Conservation (phyloP, 2,797 vertebrate species). For the Microctenopoma steveboyesi region DNA sequence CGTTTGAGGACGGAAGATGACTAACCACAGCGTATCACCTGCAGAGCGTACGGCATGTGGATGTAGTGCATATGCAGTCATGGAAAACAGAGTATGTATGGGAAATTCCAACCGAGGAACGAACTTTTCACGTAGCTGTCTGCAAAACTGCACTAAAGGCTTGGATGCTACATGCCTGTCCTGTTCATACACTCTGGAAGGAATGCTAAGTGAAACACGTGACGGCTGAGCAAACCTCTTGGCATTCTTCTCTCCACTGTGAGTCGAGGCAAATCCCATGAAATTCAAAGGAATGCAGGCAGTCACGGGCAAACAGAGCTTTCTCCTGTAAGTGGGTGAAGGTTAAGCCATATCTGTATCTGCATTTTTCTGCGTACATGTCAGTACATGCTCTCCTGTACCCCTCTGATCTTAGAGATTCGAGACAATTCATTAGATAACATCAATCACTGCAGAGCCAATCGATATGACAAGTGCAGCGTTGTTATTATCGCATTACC, state of each 20-base stretch:
- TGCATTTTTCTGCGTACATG: neutral
- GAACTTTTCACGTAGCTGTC: neutral
- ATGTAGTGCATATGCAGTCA: constrained; percentile 5
- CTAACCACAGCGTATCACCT: constrained; percentile 70
- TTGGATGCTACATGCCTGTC: neutral
- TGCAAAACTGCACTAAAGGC: neutral
- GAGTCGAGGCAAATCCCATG: constrained; percentile 41
- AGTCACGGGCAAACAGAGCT: constrained; percentile 31
- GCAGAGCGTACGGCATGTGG: constrained; percentile 20
- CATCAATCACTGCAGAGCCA: neutral
- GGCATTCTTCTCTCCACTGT: constrained; percentile 30
- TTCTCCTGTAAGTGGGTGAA: constrained; percentile 28
- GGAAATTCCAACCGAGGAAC: neutral
- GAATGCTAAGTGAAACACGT: constrained; percentile 56
- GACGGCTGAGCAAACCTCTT: constrained; percentile 45
- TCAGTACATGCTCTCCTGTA: neutral
- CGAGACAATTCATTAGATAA: neutral
- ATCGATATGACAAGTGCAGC: constrained; percentile 1
- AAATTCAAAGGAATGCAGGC: constrained; percentile 60
- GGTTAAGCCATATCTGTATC: constrained; percentile 5
- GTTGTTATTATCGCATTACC: neutral
- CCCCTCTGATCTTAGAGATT: neutral
- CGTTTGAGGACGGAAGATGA: constrained; percentile 65
- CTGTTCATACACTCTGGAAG: constrained; percentile 25
- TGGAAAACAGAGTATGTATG: neutral